Evolutionary conservation across 2,888 invertebrate genomes (phyloP).

Genomic region (Volucella inanis): DNA sequence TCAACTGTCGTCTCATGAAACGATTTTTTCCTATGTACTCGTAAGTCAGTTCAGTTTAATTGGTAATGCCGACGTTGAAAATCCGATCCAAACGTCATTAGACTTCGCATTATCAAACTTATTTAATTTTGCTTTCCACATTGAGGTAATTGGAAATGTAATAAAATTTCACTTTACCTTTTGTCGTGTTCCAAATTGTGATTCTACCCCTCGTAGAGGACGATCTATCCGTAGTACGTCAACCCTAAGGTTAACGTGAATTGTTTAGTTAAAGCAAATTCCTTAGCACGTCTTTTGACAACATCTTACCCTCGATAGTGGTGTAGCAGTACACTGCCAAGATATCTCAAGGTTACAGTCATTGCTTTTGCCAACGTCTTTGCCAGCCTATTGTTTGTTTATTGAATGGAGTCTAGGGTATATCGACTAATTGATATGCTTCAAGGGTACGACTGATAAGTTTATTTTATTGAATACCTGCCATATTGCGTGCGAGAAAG

Average conservation of each 20-base stretch:
- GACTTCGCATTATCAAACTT: no score
- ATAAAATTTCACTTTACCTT: no score
- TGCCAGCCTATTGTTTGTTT: slow-evolving; percentile 30
- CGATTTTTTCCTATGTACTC: no score
- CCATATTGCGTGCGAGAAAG: slow-evolving; percentile 44
- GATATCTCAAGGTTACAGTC: slow-evolving; percentile 11
- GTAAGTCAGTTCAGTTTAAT: no score
- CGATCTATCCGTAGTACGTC: background rate
- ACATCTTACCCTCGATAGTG: background rate
- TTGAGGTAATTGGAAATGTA: no score
- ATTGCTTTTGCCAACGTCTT: slow-evolving; percentile 3
- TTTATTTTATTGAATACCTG: slow-evolving; percentile 58
- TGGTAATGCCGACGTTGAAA: no score
- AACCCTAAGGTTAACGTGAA: slow-evolving; percentile 3
- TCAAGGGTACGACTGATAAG: slow-evolving; percentile 54
- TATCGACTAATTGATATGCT: slow-evolving; percentile 62
- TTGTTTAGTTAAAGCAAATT: slow-evolving; percentile 31
- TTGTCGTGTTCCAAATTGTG: no score
- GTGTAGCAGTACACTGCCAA: background rate
- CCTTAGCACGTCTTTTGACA: slow-evolving; percentile 26
- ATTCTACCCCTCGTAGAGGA: background rate
- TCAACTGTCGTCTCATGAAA: no score
- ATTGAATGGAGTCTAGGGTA: slow-evolving; percentile 25
- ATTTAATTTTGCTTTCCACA: no score
- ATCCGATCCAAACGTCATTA: no score